phyloP scores from a whole-genome alignment of 2,888 invertebrate genomes.

The Ophion ellenae region DNA sequence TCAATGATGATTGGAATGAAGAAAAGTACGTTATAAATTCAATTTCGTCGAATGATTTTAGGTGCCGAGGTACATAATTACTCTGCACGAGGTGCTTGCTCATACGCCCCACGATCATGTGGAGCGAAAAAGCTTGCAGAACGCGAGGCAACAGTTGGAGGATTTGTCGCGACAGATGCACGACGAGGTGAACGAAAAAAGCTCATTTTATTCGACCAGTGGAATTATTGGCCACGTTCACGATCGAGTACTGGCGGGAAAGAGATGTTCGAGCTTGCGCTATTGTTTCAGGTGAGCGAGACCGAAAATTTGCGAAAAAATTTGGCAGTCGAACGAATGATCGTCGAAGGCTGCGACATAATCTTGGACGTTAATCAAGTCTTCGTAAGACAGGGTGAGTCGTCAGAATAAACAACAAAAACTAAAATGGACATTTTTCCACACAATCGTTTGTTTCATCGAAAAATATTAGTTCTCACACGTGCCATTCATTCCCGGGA shows the following conservation, averaged over 20 bases:
- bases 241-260: no score
- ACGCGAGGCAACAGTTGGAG: constrained; percentile 94
- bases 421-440: no score
- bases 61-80: constrained; percentile 96
- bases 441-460: not conserved
- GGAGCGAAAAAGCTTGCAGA: constrained; percentile 94
- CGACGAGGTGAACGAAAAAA: constrained; percentile 88
- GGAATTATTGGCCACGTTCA: not conserved
- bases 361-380: constrained; percentile 96
- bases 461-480: not conserved
- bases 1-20: not conserved
- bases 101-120: constrained; percentile 98
- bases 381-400: constrained; percentile 93
- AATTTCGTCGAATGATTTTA: constrained; percentile 80
- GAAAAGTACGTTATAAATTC: not conserved
- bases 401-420: not conserved
- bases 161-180: constrained; percentile 94
- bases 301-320: constrained; percentile 96
- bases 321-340: constrained; percentile 96
- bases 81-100: constrained; percentile 94
- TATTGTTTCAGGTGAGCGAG: constrained; percentile 89
- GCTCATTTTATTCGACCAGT: not conserved
- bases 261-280: not conserved
- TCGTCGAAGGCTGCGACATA: constrained; percentile 96
- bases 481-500: no score